phyloP scores from a whole-genome alignment of 2,888 invertebrate species.

The Hirudinaria manillensis region DNA sequence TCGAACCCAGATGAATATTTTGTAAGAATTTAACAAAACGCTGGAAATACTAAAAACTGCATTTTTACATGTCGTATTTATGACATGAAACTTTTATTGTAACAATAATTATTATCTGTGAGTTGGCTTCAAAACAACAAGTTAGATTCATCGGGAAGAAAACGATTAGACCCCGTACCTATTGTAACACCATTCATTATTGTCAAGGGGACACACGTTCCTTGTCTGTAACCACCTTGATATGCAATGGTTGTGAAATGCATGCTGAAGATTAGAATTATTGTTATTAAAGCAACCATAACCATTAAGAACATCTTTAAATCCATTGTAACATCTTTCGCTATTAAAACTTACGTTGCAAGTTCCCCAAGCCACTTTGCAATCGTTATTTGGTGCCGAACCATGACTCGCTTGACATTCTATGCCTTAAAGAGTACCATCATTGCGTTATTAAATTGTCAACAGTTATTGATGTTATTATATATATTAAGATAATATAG shows the following conservation, averaged over 20 bases:
- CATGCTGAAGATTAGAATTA: slow-evolving; percentile 66
- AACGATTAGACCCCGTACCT: slow-evolving; percentile 63
- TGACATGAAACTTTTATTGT: too few relatives aligned
- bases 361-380: slow-evolving; percentile 99
- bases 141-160: not conserved
- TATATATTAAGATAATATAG: too few relatives aligned
- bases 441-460: too few relatives aligned
- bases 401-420: slow-evolving; percentile 91
- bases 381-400: slow-evolving; percentile 94
- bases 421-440: slow-evolving; percentile 60
- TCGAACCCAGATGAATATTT: too few relatives aligned
- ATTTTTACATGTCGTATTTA: too few relatives aligned
- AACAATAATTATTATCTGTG: too few relatives aligned
- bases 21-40: too few relatives aligned
- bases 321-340: too few relatives aligned
- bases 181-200: slow-evolving; percentile 99
- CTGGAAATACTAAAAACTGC: too few relatives aligned
- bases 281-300: not conserved
- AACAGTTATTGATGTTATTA: too few relatives aligned
- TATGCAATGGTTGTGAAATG: slow-evolving; percentile 99
- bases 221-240: slow-evolving; percentile 98
- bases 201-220: slow-evolving; percentile 98
- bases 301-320: not conserved
- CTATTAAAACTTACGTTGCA: slow-evolving; percentile 71
- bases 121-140: not conserved